Evolutionary conservation across 2,113 vertebrate species (phyloP), one percentile per base, ranked within the genome.

Genomic region (Chloropsis cyanopogon): DNA sequence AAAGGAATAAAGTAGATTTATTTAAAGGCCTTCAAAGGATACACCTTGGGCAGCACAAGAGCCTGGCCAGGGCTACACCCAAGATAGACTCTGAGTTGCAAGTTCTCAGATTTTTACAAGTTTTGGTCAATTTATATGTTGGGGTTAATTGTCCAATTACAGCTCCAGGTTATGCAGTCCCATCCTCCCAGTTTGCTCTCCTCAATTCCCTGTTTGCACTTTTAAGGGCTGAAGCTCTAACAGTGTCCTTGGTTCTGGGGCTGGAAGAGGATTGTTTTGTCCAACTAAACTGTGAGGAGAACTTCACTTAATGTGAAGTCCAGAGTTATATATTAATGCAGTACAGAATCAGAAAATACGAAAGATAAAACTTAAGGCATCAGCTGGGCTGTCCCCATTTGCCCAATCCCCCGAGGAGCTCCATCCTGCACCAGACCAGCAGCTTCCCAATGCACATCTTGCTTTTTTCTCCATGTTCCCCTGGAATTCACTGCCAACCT

Each of bases 331-430:
- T 3, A 12, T 7, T 18, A 18, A 8, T 26, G 57, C 57, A 37
- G 57, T 8, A 12, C 57, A 59, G 56, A 35, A 25, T 17, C 10
- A 7, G n/a, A 35, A 35, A 59, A 59, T 35, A 17, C 12, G 57
- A 17, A 12, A 37, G n/a, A 23, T 12, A 10, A 37, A 12, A 59
- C 57, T 60, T 7, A 25, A 37, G 35, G 24, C 35, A 26, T 26
- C 57, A 37, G 3, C 0, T n/a, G 66, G 75, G 31, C 31, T 68
- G 52, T 10, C 5, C 37, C 42, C 37, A 7, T 11, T 3, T n/a
- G 2, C 17, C 42, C 33, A 39, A 2, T 6, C 1, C 18, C 9
- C 29, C 0, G 0, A 18, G 25, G 17, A 78, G 54, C 35, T 50
- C 77, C 52, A 1, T 22, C 22, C 64, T 64, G 33, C 15, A 4